phyloP scores from a whole-genome alignment of 2,888 invertebrate species.

The Drosophila putrida region DNA sequence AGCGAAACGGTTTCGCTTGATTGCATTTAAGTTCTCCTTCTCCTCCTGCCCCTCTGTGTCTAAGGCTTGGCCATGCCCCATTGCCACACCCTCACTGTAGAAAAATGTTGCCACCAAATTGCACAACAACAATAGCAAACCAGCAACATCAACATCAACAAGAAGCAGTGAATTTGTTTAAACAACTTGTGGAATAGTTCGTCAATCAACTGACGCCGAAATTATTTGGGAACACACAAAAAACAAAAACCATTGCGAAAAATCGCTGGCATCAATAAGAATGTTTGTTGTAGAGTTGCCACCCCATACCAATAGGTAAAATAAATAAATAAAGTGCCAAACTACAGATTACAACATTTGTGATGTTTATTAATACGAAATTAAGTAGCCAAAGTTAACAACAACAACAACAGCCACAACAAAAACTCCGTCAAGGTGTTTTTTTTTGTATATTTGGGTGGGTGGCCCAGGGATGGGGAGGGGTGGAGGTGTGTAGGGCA shows the following conservation, averaged over 20 bases:
- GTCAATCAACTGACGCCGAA: constrained; percentile 68
- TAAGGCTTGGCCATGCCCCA: constrained; percentile 45
- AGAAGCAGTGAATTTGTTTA: constrained; percentile 56
- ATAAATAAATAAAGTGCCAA: constrained; percentile 77
- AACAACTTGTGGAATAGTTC: constrained; percentile 65
- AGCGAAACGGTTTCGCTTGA: constrained; percentile 39
- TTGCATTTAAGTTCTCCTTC: constrained; percentile 18
- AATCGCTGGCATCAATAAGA: constrained; percentile 59
- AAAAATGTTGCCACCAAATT: constrained; percentile 58
- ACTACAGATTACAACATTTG: constrained; percentile 78
- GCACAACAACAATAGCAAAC: constrained; percentile 56
- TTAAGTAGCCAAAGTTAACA: constrained; percentile 73
- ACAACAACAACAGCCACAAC: constrained; percentile 40
- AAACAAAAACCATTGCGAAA: constrained; percentile 63
- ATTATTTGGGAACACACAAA: constrained; percentile 29
- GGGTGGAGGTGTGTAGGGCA: background rate
- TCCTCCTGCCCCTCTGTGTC: constrained; percentile 3
- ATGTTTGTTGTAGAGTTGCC: constrained; percentile 47
- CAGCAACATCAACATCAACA: constrained; percentile 17
- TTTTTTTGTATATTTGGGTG: constrained; percentile 44
- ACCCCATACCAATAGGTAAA: constrained; percentile 33
- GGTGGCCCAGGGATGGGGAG: constrained; percentile 39
- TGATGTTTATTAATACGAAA: constrained; percentile 80
- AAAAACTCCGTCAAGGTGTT: constrained; percentile 58
- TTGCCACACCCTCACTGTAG: constrained; percentile 59